Conservation (phyloP, 2,888 invertebrate species). For the Nemapogon koenigi region DNA sequence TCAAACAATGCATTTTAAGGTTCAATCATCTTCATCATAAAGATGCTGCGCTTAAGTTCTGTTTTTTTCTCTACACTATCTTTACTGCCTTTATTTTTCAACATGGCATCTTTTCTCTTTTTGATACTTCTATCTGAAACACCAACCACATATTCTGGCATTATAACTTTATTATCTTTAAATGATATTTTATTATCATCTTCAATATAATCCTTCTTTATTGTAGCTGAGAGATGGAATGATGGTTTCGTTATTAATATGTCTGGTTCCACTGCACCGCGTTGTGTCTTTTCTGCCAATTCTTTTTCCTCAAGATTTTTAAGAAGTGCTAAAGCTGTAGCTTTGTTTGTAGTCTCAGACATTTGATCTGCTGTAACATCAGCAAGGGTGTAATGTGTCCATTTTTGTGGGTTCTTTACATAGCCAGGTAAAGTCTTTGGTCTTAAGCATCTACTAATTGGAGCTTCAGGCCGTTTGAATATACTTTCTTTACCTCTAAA, state of each 20-base stretch:
- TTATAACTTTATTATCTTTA: slow-evolving; percentile 72
- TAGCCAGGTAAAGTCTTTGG: slow-evolving; percentile 46
- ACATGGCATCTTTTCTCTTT: slow-evolving; percentile 27
- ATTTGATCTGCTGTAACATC: slow-evolving; percentile 79
- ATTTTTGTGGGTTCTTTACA: slow-evolving; percentile 79
- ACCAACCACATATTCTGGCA: slow-evolving; percentile 86
- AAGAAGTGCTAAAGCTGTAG: slow-evolving; percentile 80
- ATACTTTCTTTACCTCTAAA: slow-evolving; percentile 79
- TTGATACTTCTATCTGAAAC: slow-evolving; percentile 63
- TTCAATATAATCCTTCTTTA: slow-evolving; percentile 26
- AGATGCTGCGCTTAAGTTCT: slow-evolving; percentile 50
- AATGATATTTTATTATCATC: slow-evolving; percentile 29
- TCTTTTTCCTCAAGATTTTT: slow-evolving; percentile 68
- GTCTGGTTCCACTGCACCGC: slow-evolving; percentile 31
- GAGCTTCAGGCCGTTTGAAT: slow-evolving; percentile 76
- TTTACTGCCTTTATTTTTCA: slow-evolving; percentile 20
- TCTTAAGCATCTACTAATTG: slow-evolving; percentile 64
- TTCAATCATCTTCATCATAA: slow-evolving; percentile 38
- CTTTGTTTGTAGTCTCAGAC: slow-evolving; percentile 78
- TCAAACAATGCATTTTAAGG: background rate
- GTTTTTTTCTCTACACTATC: slow-evolving; percentile 31
- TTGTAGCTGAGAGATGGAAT: slow-evolving; percentile 36
- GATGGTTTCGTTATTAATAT: slow-evolving; percentile 46
- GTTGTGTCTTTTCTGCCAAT: slow-evolving; percentile 23
- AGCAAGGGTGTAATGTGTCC: slow-evolving; percentile 80